A percentile compares a stretch with the other conserved stretches of the same genome.
These are phyloP conservation scores for Pangasius mekongensis DNA, from an alignment of 2,797 vertebrate genomes.

Conservation along the genomic window DNA sequence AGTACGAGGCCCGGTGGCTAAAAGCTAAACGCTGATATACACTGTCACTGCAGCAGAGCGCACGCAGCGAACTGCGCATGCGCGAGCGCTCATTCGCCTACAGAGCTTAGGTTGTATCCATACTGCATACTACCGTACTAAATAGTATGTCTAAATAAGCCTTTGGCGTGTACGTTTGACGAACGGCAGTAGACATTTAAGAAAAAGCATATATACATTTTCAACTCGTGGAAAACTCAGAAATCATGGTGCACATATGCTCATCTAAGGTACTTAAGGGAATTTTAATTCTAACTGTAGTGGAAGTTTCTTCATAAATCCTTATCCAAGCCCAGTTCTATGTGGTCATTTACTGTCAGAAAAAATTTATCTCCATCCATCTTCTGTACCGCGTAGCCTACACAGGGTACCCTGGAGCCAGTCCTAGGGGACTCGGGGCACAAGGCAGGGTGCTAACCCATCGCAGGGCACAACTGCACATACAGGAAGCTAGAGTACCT, in stretches of 20 bases:
- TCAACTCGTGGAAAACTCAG: too few species aligned
- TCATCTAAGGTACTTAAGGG: background rate
- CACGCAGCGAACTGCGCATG: slow-evolving; percentile 30
- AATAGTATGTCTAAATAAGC: background rate
- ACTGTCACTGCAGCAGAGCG: slow-evolving; percentile 41
- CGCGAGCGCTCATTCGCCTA: slow-evolving; percentile 9
- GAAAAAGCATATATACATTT: background rate
- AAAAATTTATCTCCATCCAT: background rate
- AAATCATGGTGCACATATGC: too few species aligned
- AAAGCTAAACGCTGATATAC: slow-evolving; percentile 25
- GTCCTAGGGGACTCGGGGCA: too few species aligned
- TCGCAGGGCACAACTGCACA: too few species aligned
- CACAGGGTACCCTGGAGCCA: too few species aligned
- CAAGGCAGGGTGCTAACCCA: too few species aligned
- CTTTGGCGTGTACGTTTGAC: background rate
- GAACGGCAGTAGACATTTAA: background rate
- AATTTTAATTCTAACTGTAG: background rate
- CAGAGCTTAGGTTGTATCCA: background rate
- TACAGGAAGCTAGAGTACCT: too few species aligned
- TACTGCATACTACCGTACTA: background rate
- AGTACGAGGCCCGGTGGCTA: slow-evolving; percentile 43
- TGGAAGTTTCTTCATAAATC: background rate
- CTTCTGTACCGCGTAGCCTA: too few species aligned
- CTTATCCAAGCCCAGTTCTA: background rate
- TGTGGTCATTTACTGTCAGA: background rate